A percentile compares a stretch with the other conserved stretches of the same genome.
phyloP scores from a whole-genome alignment of 1,140 invertebrate genomes.

The Aethina tumida region DNA sequence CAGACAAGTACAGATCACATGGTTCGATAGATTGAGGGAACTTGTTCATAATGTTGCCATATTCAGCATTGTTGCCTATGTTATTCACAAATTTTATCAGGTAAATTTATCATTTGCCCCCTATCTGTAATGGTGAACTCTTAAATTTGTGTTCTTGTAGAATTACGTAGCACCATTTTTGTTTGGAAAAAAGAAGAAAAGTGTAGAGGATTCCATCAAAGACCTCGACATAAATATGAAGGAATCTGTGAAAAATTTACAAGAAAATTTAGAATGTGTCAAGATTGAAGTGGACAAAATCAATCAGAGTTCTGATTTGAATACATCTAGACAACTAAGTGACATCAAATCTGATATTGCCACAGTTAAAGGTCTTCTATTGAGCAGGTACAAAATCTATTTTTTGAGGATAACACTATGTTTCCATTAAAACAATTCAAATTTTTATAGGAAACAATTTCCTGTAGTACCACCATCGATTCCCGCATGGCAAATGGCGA shows the following conservation, averaged over 20 bases:
- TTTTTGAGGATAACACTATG: slow-evolving; percentile 15
- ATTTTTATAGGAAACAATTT: slow-evolving; percentile 56
- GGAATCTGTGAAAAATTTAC: slow-evolving; percentile 48
- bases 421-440: slow-evolving; percentile 13
- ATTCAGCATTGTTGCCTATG: slow-evolving; percentile 59
- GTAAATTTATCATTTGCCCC: slow-evolving; percentile 32
- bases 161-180: slow-evolving; percentile 32
- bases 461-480: slow-evolving; percentile 62
- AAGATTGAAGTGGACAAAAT: slow-evolving; percentile 47
- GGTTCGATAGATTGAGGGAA: slow-evolving; percentile 51
- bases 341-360: slow-evolving; percentile 63
- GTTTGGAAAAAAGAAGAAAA: slow-evolving; percentile 33
- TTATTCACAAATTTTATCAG: slow-evolving; percentile 64
- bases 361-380: slow-evolving; percentile 63
- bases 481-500: slow-evolving; percentile 64
- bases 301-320: slow-evolving; percentile 37
- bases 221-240: slow-evolving; percentile 58
- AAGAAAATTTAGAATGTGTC: slow-evolving; percentile 46
- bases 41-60: slow-evolving; percentile 55
- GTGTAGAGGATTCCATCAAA: slow-evolving; percentile 48
- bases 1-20: slow-evolving; percentile 28
- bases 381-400: slow-evolving; percentile 60
- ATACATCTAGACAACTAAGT: slow-evolving; percentile 49
- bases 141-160: slow-evolving; percentile 20
- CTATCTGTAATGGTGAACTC: slow-evolving; percentile 5